These are phyloP conservation scores for Dicycla oo DNA, from an alignment of 2,888 invertebrate genomes.

Conservation along the genomic window DNA sequence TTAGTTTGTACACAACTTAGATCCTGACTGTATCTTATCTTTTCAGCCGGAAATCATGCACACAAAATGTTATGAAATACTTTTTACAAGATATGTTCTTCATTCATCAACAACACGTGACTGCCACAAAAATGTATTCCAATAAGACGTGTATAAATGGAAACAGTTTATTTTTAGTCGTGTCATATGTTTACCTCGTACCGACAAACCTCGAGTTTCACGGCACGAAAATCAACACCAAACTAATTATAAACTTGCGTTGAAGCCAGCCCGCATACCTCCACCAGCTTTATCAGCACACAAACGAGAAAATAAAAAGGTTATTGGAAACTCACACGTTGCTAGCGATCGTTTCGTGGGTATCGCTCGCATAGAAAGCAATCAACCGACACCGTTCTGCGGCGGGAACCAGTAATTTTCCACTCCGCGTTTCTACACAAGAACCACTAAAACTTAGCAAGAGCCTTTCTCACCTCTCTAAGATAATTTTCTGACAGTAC, in stretches of 20 bases:
- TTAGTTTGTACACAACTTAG: slow-evolving; percentile 46
- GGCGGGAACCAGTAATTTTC: slow-evolving; percentile 87
- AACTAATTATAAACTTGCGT: slow-evolving; percentile 74
- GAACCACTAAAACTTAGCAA: slow-evolving; percentile 72
- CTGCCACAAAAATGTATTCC: slow-evolving; percentile 66
- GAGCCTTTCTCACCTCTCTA: slow-evolving; percentile 91
- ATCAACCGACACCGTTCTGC: slow-evolving; percentile 81
- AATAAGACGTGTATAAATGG: slow-evolving; percentile 70
- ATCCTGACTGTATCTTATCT: slow-evolving; percentile 7
- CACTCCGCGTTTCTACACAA: slow-evolving; percentile 76
- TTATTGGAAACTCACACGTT: slow-evolving; percentile 88
- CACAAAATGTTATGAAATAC: slow-evolving; percentile 30
- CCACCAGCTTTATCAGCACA: slow-evolving; percentile 69
- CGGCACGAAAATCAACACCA: slow-evolving; percentile 72
- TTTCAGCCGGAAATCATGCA: not conserved
- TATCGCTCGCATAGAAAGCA: slow-evolving; percentile 87
- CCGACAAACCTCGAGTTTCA: slow-evolving; percentile 70
- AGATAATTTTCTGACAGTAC: slow-evolving; percentile 91
- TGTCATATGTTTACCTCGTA: slow-evolving; percentile 81
- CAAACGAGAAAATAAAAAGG: slow-evolving; percentile 77
- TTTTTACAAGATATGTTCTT: slow-evolving; percentile 17
- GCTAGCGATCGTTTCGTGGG: slow-evolving; percentile 84
- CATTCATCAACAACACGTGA: slow-evolving; percentile 39
- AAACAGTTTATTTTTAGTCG: slow-evolving; percentile 76
- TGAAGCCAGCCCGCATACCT: slow-evolving; percentile 68